Conservation (phyloP, 2,888 invertebrate genomes). For the Andrena haemorrhoa region DNA sequence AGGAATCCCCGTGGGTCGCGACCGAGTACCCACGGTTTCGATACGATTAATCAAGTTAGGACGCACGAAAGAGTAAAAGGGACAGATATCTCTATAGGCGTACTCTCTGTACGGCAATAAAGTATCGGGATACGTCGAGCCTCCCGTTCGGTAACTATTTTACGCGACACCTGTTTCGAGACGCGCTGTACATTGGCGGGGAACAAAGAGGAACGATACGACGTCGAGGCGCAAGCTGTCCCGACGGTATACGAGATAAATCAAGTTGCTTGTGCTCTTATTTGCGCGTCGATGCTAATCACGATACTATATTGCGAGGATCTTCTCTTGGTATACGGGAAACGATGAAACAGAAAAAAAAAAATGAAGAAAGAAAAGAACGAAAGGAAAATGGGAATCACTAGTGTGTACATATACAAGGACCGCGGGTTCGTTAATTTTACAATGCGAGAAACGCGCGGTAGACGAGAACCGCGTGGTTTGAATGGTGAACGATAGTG, state of each 20-base stretch:
- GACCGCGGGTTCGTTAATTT: slow-evolving; percentile 74
- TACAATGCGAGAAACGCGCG: slow-evolving; percentile 58
- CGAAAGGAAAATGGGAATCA: slow-evolving; percentile 66
- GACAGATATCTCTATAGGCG: slow-evolving; percentile 60
- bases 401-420: slow-evolving; percentile 72
- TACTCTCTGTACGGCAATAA: slow-evolving; percentile 51
- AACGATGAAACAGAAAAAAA: slow-evolving; percentile 47
- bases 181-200: too few relatives aligned
- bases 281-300: slow-evolving; percentile 55
- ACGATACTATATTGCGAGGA: slow-evolving; percentile 63
- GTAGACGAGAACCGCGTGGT: slow-evolving; percentile 3
- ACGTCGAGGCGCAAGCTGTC: slow-evolving; percentile 33
- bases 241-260: slow-evolving; percentile 1
- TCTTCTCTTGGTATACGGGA: slow-evolving; percentile 71
- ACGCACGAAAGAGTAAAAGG: slow-evolving; percentile 40
- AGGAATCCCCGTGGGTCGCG: slow-evolving; percentile 33
- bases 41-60: slow-evolving; percentile 56
- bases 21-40: slow-evolving; percentile 39
- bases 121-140: slow-evolving; percentile 67
- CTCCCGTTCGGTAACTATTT: background rate
- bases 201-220: background rate
- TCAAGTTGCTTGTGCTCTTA: background rate
- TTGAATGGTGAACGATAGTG: slow-evolving; percentile 21
- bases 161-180: slow-evolving; percentile 9
- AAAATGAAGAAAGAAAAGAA: slow-evolving; percentile 19